Evolutionary conservation across 2,888 invertebrate genomes (phyloP), one percentile per base, ranked within the genome.

Genomic region (Resseliella maxima): DNA sequence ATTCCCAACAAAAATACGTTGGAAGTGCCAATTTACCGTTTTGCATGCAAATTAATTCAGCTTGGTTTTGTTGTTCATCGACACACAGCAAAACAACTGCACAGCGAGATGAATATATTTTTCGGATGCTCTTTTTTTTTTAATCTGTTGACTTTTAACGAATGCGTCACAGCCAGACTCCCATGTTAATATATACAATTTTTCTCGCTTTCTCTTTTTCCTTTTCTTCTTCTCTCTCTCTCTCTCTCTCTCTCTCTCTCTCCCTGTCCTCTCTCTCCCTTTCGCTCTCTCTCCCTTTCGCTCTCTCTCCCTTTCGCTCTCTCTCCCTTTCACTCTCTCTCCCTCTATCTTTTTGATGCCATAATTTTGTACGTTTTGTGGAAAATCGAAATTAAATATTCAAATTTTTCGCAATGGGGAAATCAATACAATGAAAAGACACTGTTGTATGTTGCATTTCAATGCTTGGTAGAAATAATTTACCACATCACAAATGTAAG

Each of bases 31-130:
- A 72, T 72, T n/a, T 27, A 72, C 27, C 72, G 15, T 10, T 72
- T 72, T 72, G 15, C 72, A 72, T 72, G 72, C 72, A 72, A 72
- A 72, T 72, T 72, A 72, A 72, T 31, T 31, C 31, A 72, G 18
- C 35, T 72, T 31, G 72, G 31, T 12, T 72, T 15, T 72, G 59
- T 72, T n/a, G 15, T 35, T 59, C 2, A 8, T 8, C 18, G 41
- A 12, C 41, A 41, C 8, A 15, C 8, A 8, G 18, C 18, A 50
- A 50, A 15, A 50, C 18, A 50, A 50, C 18, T 15, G 46, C 41
- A 41, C 46, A n/a, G n/a, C 46, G 46, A 50, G 18, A 12, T 41
- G 12, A 5, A 41, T 50, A 10, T 24, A 15, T 31, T 35, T 72
- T 27, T 35, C n/a, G 15, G 24, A 21, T 31, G n/a, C 31, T 72